phyloP scores from a whole-genome alignment of 2,113 vertebrate species.

The Poeciliopsis occidentalis region DNA sequence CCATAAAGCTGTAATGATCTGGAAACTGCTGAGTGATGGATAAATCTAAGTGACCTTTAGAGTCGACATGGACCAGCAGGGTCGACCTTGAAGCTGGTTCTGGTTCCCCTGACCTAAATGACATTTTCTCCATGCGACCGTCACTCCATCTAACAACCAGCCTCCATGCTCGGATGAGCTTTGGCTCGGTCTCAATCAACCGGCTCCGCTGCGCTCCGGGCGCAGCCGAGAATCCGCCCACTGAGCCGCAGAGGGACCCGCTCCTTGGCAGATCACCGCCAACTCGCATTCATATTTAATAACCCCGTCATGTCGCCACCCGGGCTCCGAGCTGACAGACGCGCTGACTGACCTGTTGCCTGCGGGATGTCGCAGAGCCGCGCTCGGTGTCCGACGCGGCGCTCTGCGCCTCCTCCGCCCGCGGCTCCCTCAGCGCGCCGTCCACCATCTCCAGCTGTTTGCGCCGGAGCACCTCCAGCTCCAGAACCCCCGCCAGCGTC shows the following conservation, averaged over 20 bases:
- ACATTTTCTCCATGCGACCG: conserved; percentile 54
- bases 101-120: conserved; percentile 45
- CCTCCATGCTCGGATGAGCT: conserved; percentile 36
- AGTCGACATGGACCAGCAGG: not conserved
- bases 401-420: conserved; percentile 49
- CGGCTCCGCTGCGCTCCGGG: too few relatives aligned
- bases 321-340: conserved; percentile 25
- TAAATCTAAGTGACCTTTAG: not conserved
- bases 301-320: conserved; percentile 42
- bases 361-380: conserved; percentile 73
- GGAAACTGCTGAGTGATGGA: not conserved
- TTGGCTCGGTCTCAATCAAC: conserved; percentile 28
- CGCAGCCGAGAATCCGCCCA: conserved; percentile 31
- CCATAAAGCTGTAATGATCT: not conserved
- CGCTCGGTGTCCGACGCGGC: conserved; percentile 50
- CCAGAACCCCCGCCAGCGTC: conserved; percentile 83
- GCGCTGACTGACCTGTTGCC: conserved; percentile 83
- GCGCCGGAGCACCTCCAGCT: conserved; percentile 81
- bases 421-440: conserved; percentile 69
- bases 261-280: conserved; percentile 63
- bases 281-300: conserved; percentile 67
- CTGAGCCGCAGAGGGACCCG: conserved; percentile 48
- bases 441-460: conserved; percentile 80
- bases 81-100: conserved; percentile 50
- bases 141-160: conserved; percentile 8